These are phyloP conservation scores for Orthonyx spaldingii DNA, from an alignment of 2,113 vertebrate species.

Conservation along the genomic window DNA sequence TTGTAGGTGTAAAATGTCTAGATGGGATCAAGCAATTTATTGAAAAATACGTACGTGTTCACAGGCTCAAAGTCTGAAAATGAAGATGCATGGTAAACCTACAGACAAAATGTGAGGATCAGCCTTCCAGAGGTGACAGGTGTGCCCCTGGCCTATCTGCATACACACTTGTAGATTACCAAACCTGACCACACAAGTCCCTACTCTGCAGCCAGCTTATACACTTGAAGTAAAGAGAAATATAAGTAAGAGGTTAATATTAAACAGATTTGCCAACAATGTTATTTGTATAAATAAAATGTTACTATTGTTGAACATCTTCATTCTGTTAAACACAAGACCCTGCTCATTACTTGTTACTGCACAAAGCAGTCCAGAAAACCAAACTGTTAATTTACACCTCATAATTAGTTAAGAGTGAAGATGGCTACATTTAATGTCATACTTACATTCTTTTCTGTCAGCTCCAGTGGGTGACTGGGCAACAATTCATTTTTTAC, in stretches of 20 bases:
- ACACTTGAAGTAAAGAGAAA: not conserved
- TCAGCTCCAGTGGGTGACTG: constrained; percentile 89
- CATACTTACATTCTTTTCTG: constrained; percentile 91
- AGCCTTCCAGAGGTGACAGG: not conserved
- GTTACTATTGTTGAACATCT: not conserved
- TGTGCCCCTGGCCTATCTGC: not conserved
- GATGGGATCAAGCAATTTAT: not conserved
- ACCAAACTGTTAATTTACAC: not conserved
- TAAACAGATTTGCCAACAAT: not conserved
- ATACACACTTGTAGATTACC: not conserved
- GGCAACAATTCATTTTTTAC: constrained; percentile 92
- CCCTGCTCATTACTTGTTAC: not conserved
- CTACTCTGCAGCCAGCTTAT: not conserved
- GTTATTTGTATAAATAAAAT: not conserved
- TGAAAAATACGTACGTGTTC: not conserved
- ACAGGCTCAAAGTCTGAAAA: not conserved
- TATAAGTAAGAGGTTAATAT: not conserved
- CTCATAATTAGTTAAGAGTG: not conserved
- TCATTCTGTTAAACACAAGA: not conserved
- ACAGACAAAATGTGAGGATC: not conserved
- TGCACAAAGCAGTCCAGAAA: not conserved
- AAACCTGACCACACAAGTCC: not conserved
- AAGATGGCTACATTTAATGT: not conserved
- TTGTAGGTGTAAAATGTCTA: not conserved
- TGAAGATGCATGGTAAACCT: not conserved